Conservation (phyloP, 2,797 vertebrate genomes). For the Ficedula albicollis region DNA sequence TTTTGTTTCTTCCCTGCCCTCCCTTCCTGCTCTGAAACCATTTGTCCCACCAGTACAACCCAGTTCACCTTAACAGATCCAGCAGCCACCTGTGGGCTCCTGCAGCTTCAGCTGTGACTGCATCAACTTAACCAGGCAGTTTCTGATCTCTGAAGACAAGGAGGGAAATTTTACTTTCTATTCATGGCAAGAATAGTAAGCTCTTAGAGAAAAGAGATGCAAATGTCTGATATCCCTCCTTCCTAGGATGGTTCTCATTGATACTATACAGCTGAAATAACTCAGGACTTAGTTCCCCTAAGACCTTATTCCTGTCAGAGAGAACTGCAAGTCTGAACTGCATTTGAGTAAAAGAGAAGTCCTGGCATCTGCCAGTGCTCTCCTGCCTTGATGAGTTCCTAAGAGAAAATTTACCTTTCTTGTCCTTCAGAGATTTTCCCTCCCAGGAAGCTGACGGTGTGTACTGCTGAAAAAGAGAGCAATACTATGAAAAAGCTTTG, state of each 20-base stretch:
- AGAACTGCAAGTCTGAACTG: not conserved
- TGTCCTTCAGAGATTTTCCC: not conserved
- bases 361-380: not conserved
- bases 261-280: not conserved
- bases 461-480: not conserved
- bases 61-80: not conserved
- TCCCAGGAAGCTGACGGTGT: not conserved
- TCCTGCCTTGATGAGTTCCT: not conserved
- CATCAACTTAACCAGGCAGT: not conserved
- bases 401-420: not conserved
- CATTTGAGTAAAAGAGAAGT: not conserved
- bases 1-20: not conserved
- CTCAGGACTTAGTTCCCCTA: not conserved
- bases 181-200: not conserved
- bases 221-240: not conserved
- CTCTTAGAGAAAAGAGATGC: not conserved
- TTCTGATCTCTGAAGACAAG: not conserved
- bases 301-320: not conserved
- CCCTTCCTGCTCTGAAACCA: not conserved
- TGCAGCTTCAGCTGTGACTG: not conserved
- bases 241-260: not conserved
- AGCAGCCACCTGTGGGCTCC: not conserved
- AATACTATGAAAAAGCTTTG: not conserved
- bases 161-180: not conserved
- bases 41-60: not conserved